Evolutionary conservation across 1,140 invertebrate species (phyloP).

Genomic region (Triops cancriformis): DNA sequence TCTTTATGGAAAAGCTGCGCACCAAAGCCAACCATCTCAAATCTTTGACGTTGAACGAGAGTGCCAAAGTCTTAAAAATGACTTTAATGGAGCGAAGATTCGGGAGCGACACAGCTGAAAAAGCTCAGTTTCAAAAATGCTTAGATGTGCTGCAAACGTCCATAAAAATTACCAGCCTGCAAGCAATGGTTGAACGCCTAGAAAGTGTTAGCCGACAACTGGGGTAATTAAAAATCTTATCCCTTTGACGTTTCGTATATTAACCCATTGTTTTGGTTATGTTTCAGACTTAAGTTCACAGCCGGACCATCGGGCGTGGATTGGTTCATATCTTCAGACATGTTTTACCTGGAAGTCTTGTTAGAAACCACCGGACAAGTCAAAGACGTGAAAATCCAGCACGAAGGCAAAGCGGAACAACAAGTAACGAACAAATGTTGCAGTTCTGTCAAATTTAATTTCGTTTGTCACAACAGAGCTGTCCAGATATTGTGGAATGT

Average conservation of each 20-base stretch:
- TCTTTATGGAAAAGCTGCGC: slow-evolving; percentile 39
- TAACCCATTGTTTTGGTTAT: slow-evolving; percentile 19
- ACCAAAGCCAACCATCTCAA: slow-evolving; percentile 35
- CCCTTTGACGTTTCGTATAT: background rate
- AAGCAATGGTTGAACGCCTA: slow-evolving; percentile 82
- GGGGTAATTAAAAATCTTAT: slow-evolving; percentile 47
- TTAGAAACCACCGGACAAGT: slow-evolving; percentile 71
- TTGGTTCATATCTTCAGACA: slow-evolving; percentile 87
- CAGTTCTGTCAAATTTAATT: slow-evolving; percentile 16
- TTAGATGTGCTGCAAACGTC: slow-evolving; percentile 86
- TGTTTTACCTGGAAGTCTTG: slow-evolving; percentile 90
- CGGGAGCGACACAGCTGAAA: slow-evolving; percentile 60
- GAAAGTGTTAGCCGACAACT: slow-evolving; percentile 82
- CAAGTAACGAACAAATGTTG: slow-evolving; percentile 39
- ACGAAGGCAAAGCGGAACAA: slow-evolving; percentile 65
- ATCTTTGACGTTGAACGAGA: slow-evolving; percentile 37
- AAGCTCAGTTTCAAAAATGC: slow-evolving; percentile 75
- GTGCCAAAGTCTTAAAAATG: slow-evolving; percentile 36
- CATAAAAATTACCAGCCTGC: slow-evolving; percentile 82
- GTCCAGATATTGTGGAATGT: slow-evolving; percentile 73
- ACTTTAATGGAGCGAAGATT: slow-evolving; percentile 28
- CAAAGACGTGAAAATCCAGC: slow-evolving; percentile 87
- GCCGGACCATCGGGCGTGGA: slow-evolving; percentile 60
- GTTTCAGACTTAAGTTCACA: slow-evolving; percentile 64
- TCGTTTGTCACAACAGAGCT: slow-evolving; percentile 53